phyloP scores from a whole-genome alignment of 1,140 invertebrate genomes.

The Lerema accius region DNA sequence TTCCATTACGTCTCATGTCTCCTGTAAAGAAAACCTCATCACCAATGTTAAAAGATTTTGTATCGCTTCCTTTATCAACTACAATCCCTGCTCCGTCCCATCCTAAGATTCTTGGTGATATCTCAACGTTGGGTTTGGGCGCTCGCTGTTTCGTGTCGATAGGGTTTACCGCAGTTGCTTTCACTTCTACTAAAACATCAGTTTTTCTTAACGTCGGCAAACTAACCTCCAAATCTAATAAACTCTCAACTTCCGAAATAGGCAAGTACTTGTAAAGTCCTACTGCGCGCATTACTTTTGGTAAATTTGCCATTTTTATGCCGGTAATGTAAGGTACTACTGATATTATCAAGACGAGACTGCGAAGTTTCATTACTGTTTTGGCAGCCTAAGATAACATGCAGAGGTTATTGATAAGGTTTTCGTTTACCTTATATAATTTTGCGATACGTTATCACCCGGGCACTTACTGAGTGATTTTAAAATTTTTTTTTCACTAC shows the following conservation, averaged over 20 bases:
- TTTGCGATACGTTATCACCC: neutral
- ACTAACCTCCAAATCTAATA: slow-evolving; percentile 61
- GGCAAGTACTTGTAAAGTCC: slow-evolving; percentile 74
- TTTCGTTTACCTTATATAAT: slow-evolving; percentile 3
- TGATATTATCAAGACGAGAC: slow-evolving; percentile 21
- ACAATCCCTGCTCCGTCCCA: slow-evolving; percentile 69
- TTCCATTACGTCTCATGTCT: slow-evolving; percentile 59
- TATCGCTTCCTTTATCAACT: slow-evolving; percentile 55
- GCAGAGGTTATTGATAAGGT: neutral
- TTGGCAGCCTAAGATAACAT: neutral
- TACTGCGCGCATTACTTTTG: slow-evolving; percentile 67
- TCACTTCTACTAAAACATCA: slow-evolving; percentile 69
- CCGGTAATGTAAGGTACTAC: neutral
- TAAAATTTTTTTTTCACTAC: no score
- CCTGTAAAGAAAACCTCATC: slow-evolving; percentile 72
- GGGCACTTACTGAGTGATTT: no score
- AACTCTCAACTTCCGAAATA: slow-evolving; percentile 60
- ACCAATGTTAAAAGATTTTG: slow-evolving; percentile 56
- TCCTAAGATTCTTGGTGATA: slow-evolving; percentile 60
- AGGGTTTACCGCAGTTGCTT: slow-evolving; percentile 67
- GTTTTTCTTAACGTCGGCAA: slow-evolving; percentile 52
- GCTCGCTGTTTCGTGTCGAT: slow-evolving; percentile 69
- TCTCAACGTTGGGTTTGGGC: slow-evolving; percentile 58
- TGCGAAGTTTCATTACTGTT: slow-evolving; percentile 2
- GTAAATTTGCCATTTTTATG: slow-evolving; percentile 49